Percentiles rank a stretch among this genome's conserved stretches.
Evolutionary conservation across 2,797 vertebrate species (phyloP).

Genomic region (Lutjanus argentimaculatus): DNA sequence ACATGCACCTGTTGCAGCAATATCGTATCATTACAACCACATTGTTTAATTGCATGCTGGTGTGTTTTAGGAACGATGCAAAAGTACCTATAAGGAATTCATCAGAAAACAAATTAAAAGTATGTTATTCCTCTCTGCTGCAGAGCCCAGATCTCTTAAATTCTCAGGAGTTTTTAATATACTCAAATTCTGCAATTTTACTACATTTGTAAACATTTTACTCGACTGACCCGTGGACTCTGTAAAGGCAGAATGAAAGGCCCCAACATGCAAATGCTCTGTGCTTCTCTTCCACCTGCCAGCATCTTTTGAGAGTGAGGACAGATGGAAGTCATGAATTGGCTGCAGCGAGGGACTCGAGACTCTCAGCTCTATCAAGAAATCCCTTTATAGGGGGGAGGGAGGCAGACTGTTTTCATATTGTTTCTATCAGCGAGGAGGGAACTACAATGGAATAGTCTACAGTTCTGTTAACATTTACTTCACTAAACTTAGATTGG

Average conservation of each 20-base stretch:
- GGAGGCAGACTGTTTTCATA: conserved; percentile 65
- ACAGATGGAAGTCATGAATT: conserved; percentile 84
- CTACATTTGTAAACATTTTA: conserved; percentile 40
- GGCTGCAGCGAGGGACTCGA: conserved; percentile 67
- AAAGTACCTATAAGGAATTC: neutral
- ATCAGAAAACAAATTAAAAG: neutral
- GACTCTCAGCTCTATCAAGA: conserved; percentile 72
- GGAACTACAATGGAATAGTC: conserved; percentile 37
- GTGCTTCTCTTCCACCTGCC: conserved; percentile 74
- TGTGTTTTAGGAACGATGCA: neutral
- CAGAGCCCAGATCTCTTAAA: neutral
- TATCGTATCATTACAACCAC: conserved; percentile 29
- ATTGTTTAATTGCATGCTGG: conserved; percentile 26
- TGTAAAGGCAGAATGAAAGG: conserved; percentile 54
- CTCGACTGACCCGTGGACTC: conserved; percentile 45
- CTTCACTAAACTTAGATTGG: conserved; percentile 13
- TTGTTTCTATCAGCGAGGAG: conserved; percentile 60
- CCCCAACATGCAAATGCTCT: conserved; percentile 65
- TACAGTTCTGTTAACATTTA: conserved; percentile 24
- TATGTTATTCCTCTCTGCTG: neutral
- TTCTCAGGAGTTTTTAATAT: conserved; percentile 29
- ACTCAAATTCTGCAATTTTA: conserved; percentile 34
- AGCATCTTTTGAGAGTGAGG: conserved; percentile 67
- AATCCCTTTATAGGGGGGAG: conserved; percentile 69
- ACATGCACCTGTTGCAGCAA: conserved; percentile 65